Base-by-base conservation (phyloP, 23 tunicate species). In the Corella eumyota region DNA sequence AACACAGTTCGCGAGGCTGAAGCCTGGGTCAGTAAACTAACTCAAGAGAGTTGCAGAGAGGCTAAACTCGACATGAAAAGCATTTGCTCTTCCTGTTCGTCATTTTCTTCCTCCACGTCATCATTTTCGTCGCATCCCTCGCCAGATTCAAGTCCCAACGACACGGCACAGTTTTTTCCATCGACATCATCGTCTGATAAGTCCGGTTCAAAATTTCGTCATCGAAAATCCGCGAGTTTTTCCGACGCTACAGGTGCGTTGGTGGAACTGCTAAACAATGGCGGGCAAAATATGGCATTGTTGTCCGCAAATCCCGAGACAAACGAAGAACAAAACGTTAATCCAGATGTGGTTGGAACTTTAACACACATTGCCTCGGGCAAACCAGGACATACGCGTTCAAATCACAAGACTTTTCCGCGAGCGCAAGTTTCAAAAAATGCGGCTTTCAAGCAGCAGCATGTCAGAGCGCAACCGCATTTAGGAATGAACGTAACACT, bases 21-120 rank as follows among this genome's bases (percentile, higher is more conserved):
- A 34, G 28, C 48, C 20, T 80, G 90, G 90, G 90, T 80, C 9
- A 26, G 60, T 50, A 71, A 80, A 45, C 65, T 80, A 27, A 61
- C 76, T 21, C 64, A 65, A 26, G 90, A 80, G 60, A 80, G 90
- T 54, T 56, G 62, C 17, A 67, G 90, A 23, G 90, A 80, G 48
- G 79, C 90, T 20, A 80, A 80, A 2, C 59, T 80, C 64, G 90
- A 80, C 68, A 80, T 80, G 90, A 45, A 79, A 28, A 80, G 90
- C 55, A 65, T 80, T 9, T 80, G 90, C 90, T 80, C 90, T 15
- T 80, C 90, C 44, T 71, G 74, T 56, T 80, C 90, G n/a, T 80
- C 90, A 34, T 80, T 65, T 65, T 65, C 90, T 32, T 80, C 90
- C 33, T 74, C 71, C 55, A 74, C 80, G 6, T 74, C 80, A n/a